Percentiles rank a stretch among this genome's conserved stretches.
Evolutionary conservation across 2,888 invertebrate species (phyloP).

Genomic region (Parasteatoda lunata): DNA sequence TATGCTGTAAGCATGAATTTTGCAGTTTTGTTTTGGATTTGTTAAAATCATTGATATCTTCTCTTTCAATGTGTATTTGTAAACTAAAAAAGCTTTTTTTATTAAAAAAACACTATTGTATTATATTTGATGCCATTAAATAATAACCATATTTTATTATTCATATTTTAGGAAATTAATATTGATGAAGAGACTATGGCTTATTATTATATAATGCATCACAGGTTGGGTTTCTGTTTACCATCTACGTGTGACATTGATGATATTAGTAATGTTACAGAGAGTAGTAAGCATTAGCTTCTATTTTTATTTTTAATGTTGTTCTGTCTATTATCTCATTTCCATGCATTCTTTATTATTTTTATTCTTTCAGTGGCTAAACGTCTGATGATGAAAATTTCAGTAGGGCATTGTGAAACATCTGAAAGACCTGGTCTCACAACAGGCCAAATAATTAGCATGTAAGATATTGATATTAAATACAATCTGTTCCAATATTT

Average conservation of each 20-base stretch:
- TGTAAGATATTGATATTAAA: slow-evolving; percentile 31
- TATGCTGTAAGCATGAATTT: too few relatives aligned
- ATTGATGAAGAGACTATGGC: slow-evolving; percentile 64
- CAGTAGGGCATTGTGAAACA: slow-evolving; percentile 60
- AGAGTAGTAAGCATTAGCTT: slow-evolving; percentile 36
- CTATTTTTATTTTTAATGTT: too few relatives aligned
- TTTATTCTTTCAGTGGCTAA: slow-evolving; percentile 42
- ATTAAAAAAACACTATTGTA: too few relatives aligned
- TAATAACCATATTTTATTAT: background rate
- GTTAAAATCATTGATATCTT: too few relatives aligned
- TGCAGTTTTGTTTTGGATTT: too few relatives aligned
- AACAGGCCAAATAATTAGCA: slow-evolving; percentile 62
- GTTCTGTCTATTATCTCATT: background rate
- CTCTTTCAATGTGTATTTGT: too few relatives aligned
- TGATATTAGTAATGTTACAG: slow-evolving; percentile 56
- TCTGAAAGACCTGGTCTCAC: slow-evolving; percentile 42
- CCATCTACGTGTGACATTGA: slow-evolving; percentile 59
- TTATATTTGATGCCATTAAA: too few relatives aligned
- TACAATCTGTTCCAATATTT: background rate
- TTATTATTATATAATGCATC: slow-evolving; percentile 65
- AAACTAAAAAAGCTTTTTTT: too few relatives aligned
- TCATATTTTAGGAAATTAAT: slow-evolving; percentile 59
- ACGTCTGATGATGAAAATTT: slow-evolving; percentile 56
- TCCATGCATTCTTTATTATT: background rate
- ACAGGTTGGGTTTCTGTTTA: slow-evolving; percentile 59